Evolutionary conservation across 2,888 invertebrate species (phyloP).

Genomic region (Apotomis capreana): DNA sequence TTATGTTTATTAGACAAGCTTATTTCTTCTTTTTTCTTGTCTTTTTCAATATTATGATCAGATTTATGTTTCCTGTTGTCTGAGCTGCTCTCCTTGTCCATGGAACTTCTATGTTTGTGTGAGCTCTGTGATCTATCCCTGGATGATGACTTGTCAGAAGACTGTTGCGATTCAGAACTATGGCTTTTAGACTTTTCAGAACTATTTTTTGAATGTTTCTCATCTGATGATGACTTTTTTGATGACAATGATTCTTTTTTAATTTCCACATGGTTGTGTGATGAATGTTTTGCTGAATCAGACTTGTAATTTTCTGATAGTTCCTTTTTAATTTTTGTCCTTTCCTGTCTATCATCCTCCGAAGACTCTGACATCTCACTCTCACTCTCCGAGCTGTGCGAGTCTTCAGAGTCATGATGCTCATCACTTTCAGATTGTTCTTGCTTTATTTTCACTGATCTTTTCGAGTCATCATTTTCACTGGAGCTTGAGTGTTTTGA

Average conservation of each 20-base stretch:
- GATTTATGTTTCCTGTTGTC: slow-evolving; percentile 64
- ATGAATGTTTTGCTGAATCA: slow-evolving; percentile 57
- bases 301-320: slow-evolving; percentile 57
- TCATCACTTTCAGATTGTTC: slow-evolving; percentile 57
- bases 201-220: slow-evolving; percentile 55
- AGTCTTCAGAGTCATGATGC: slow-evolving; percentile 58
- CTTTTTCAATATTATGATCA: slow-evolving; percentile 57
- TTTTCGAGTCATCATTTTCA: slow-evolving; percentile 61
- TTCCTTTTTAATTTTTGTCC: slow-evolving; percentile 63
- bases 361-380: slow-evolving; percentile 64
- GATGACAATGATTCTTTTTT: slow-evolving; percentile 58
- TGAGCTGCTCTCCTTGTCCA: slow-evolving; percentile 57
- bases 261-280: slow-evolving; percentile 53
- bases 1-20: slow-evolving; percentile 39
- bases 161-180: slow-evolving; percentile 55
- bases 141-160: slow-evolving; percentile 56
- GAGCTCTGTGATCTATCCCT: slow-evolving; percentile 63
- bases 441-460: slow-evolving; percentile 53
- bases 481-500: slow-evolving; percentile 61
- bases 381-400: slow-evolving; percentile 60
- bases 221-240: slow-evolving; percentile 52
- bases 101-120: slow-evolving; percentile 60
- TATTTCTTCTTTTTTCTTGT: slow-evolving; percentile 56
- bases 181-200: slow-evolving; percentile 53
- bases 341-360: slow-evolving; percentile 60